Conservation (phyloP, 2,113 vertebrate species). For the Lagopus muta region DNA sequence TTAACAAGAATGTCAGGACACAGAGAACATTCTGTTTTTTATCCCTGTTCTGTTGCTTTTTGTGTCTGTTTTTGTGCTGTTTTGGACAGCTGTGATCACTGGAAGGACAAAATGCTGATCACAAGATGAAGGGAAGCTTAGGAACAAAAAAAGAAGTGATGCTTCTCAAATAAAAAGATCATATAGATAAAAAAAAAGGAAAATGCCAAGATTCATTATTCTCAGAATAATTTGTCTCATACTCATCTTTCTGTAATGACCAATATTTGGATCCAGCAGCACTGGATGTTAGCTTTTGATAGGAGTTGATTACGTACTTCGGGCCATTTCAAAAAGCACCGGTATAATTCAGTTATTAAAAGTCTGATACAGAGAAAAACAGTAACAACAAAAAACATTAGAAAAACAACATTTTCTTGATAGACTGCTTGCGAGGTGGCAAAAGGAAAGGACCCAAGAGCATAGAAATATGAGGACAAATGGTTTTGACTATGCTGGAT, state of each 20-base stretch:
- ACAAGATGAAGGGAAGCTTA: conserved; percentile 17
- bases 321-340: background rate
- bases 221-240: background rate
- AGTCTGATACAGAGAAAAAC: background rate
- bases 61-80: conserved; percentile 14
- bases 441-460: background rate
- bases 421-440: background rate
- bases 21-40: conserved; percentile 51
- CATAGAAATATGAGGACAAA: conserved; percentile 17
- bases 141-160: background rate
- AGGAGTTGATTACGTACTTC: background rate
- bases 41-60: conserved; percentile 5
- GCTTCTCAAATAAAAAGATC: background rate
- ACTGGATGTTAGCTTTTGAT: background rate
- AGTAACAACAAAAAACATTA: background rate
- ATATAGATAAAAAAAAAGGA: background rate
- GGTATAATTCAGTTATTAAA: background rate
- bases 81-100: conserved; percentile 14
- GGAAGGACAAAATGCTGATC: conserved; percentile 38
- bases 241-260: background rate
- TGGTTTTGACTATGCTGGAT: conserved; percentile 3
- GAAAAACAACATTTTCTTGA: background rate
- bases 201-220: background rate
- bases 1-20: conserved; percentile 25
- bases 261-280: background rate